Evolutionary conservation across 2,113 vertebrate species (phyloP).

Genomic region (Esox niger): DNA sequence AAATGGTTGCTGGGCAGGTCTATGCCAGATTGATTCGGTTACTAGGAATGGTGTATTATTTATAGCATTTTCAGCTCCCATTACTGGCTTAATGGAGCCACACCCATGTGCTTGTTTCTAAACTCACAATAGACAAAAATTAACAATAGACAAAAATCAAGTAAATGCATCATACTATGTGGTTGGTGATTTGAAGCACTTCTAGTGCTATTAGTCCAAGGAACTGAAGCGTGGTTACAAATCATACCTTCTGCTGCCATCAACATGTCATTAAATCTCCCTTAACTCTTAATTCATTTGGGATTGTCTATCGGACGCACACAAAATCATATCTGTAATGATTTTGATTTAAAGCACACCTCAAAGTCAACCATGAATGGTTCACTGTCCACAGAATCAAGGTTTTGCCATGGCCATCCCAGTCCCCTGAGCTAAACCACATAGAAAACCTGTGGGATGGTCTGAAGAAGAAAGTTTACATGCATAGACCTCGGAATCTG

Average conservation of each 20-base stretch:
- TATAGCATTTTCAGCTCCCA: not conserved
- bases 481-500: no score
- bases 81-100: conserved; percentile 13
- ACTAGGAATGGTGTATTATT: conserved; percentile 5
- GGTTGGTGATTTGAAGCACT: conserved; percentile 2
- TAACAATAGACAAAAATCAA: conserved; percentile 4
- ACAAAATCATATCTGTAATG: conserved; percentile 11
- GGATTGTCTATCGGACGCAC: conserved; percentile 6
- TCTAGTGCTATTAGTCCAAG: conserved; percentile 1
- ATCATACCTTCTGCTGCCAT: conserved; percentile 29
- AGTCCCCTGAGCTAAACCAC: no score
- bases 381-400: no score
- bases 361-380: no score
- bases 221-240: conserved; percentile 31
- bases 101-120: conserved; percentile 16
- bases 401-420: no score
- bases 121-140: no score
- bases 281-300: conserved; percentile 15
- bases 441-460: no score
- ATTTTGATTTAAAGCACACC: not conserved
- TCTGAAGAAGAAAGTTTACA: no score
- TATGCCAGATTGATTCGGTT: not conserved
- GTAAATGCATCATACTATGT: conserved; percentile 8
- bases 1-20: not conserved
- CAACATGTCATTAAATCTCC: conserved; percentile 25